Base-by-base conservation (phyloP, 2,888 invertebrate genomes). In the Microchrysa polita region DNA sequence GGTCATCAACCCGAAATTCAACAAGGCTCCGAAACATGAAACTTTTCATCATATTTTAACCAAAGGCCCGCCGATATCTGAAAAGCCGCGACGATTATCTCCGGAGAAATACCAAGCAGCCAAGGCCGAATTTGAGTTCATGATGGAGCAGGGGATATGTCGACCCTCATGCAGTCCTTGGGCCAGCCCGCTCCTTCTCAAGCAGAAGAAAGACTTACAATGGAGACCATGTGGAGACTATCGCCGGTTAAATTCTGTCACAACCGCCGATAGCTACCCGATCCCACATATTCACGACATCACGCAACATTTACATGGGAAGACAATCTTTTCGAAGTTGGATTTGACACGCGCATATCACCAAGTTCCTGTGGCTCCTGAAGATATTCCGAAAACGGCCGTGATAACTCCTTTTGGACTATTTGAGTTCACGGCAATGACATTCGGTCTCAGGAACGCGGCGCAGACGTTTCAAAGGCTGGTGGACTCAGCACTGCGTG, bases 181-280 rank as follows among this genome's bases (percentile, higher is more conserved):
- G 67, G 67, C 67, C 22, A 67, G 52, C 48, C 52, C 48, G 9
- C 23, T 67, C 1, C 67, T 22, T 12, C 20, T 67, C 4, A 23
- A 23, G 5, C 67, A 14, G n/a, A 67, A 67, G 48, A 52, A 67
- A 52, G 20, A 48, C 14, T 16, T 12, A 1, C 48, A 67, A 48
- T 67, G 53, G 48, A 16, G 52, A 18, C 52, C 67, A 5, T 67
- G 67, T 18, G 67, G 22, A 4, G 67, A 67, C 5, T 67, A 67
- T 16, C 22, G 27, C 1, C 52, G n/a, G n/a, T n/a, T 67, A 10
- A 67, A 67, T 22, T 20, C 67, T 1, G 53, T 52, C 5, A 67
- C 67, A 12, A 18, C 48, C 9, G 9, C 52, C 16, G 67, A 67
- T 16, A 16, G 53, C 1, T 67, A 67, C 16, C 67, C 67, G 12